A percentile compares a stretch with the other conserved stretches of the same genome.
Evolutionary conservation across 2,113 vertebrate genomes (phyloP).

Genomic region (Eolophus roseicapilla): DNA sequence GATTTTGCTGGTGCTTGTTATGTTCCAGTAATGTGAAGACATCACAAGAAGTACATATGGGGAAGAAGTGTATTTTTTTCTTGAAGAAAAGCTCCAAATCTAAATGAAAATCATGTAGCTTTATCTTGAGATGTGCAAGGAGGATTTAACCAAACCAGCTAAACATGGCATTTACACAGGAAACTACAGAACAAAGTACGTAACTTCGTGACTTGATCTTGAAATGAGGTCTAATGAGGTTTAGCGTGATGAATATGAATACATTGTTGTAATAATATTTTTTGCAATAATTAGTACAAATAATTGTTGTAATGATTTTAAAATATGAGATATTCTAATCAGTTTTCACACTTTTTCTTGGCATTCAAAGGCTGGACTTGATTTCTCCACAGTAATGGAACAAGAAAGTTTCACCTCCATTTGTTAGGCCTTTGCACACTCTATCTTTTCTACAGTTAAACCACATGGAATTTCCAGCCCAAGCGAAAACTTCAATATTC

Average conservation of each 20-base stretch:
- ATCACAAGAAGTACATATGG: background rate
- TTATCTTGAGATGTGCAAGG: background rate
- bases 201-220: background rate
- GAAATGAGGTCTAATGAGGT: background rate
- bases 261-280: background rate
- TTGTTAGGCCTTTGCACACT: background rate
- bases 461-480: background rate
- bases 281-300: background rate
- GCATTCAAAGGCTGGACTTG: background rate
- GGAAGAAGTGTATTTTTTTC: background rate
- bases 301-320: background rate
- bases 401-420: background rate
- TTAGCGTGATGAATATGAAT: background rate
- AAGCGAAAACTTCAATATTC: background rate
- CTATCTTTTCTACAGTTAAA: background rate
- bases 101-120: background rate
- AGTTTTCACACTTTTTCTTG: background rate
- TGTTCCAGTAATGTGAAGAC: fast-evolving
- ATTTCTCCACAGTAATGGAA: background rate
- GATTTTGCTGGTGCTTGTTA: fast-evolving
- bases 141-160: background rate
- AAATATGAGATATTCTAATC: background rate
- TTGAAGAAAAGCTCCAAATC: background rate
- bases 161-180: background rate
- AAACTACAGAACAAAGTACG: background rate